A percentile compares a stretch with the other conserved stretches of the same genome.
Conservation (phyloP, 2,888 invertebrate genomes). For the Pheosia gnoma region DNA sequence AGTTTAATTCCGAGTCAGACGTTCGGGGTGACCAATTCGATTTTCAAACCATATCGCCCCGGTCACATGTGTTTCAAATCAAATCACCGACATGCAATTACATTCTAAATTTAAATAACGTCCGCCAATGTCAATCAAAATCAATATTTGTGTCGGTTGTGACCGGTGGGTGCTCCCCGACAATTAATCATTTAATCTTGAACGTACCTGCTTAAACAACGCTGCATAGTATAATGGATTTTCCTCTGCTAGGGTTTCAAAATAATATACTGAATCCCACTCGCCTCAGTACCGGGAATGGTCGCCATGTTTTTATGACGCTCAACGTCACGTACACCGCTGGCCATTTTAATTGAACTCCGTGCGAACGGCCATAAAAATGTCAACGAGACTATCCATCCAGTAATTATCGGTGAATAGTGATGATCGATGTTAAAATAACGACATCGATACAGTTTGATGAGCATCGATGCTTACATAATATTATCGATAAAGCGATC, state of each 20-base stretch:
- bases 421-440: not conserved
- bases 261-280: not conserved
- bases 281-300: not conserved
- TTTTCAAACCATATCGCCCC: too few species aligned
- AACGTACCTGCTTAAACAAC: too few species aligned
- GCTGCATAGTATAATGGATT: not conserved
- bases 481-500: not conserved
- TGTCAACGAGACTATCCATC: constrained; percentile 1
- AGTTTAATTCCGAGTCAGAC: too few species aligned
- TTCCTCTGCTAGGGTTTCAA: not conserved
- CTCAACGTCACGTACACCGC: not conserved
- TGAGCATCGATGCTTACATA: not conserved
- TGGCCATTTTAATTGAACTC: constrained; percentile 1
- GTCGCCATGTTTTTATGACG: not conserved
- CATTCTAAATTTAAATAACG: too few species aligned
- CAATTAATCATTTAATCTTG: too few species aligned
- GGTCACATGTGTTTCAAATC: too few species aligned
- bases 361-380: not conserved
- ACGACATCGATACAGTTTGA: not conserved
- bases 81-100: too few species aligned
- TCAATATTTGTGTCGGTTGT: too few species aligned
- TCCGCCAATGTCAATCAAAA: too few species aligned
- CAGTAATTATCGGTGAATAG: not conserved
- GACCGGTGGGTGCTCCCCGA: too few species aligned
- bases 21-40: too few species aligned